phyloP scores from a whole-genome alignment of 1,140 invertebrate genomes.

The Temnothorax longispinosus region DNA sequence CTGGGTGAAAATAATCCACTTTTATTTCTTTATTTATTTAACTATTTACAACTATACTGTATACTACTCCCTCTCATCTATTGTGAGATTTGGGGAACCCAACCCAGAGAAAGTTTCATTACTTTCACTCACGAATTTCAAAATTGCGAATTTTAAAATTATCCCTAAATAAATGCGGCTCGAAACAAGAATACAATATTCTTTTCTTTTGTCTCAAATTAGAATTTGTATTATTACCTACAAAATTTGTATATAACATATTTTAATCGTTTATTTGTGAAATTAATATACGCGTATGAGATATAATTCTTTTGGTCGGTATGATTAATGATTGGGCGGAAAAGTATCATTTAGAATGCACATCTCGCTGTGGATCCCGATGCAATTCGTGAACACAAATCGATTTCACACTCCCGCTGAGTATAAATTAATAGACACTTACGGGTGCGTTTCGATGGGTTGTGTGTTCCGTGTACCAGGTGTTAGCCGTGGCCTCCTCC shows the following conservation, averaged over 20 bases:
- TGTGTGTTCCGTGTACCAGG: slow-evolving; percentile 67
- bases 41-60: not conserved
- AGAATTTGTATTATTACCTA: not conserved
- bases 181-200: not conserved
- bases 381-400: slow-evolving; percentile 58
- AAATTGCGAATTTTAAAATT: not conserved
- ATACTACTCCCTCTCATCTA: not conserved
- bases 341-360: not conserved
- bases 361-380: not conserved
- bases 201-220: not conserved
- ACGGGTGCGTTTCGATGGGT: slow-evolving; percentile 56
- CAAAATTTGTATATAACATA: not conserved
- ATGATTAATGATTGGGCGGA: not conserved
- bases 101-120: not conserved
- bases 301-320: not conserved
- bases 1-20: not conserved
- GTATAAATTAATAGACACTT: slow-evolving; percentile 81
- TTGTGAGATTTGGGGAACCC: not conserved
- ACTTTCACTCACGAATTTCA: not conserved
- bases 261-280: not conserved
- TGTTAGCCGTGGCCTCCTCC: slow-evolving; percentile 65
- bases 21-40: not conserved
- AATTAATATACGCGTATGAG: not conserved
- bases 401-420: slow-evolving; percentile 76
- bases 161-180: not conserved